Evolutionary conservation across 2,888 invertebrate species (phyloP), one percentile per base, ranked within the genome.

Genomic region (Cyaniris semiargus): DNA sequence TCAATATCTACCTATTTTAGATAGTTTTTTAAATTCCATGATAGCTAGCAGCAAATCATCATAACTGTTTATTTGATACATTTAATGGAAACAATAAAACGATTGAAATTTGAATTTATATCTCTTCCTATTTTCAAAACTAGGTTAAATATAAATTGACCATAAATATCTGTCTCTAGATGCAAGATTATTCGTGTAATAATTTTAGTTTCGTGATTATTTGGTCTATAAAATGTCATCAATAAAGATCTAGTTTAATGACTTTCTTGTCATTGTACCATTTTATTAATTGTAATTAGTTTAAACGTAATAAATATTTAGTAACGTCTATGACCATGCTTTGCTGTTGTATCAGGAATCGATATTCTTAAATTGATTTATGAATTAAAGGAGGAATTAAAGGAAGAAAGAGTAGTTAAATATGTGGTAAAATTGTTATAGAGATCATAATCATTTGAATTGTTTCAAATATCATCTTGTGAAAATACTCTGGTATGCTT

Each of bases 131-230:
- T 23, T 13, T 66, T 27, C 15, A 23, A 13, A 66, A 66, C 27
- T 66, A 66, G 66, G 66, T 66, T 15, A 66, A 27, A 27, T 66
- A 66, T 5, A 66, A 66, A 66, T 66, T 31, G 66, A 15, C 15
- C 15, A 66, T 66, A 66, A 66, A 66, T 60, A 31, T 66, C 27
- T 27, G 15, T 66, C 27, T 27, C 27, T 66, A 27, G 27, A 13
- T 27, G 13, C 23, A 0, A 58, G 58, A 6, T 27, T 23, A 5
- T 60, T 13, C 21, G 10, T 1, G 10, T 8, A 38, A 10, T 58
- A 0, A 58, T n/a, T 15, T n/a, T 58, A n/a, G 13, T 53, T 53
- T 53, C 1, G 18, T 60, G 23, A 60, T 60, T 3, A 21, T 60
- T 60, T 60, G 21, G 13, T 10, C 3, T n/a, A 58, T 7, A 58